Evolutionary conservation across 2,888 invertebrate genomes (phyloP), one percentile per base, ranked within the genome.

Genomic region (Xanthia togata): DNA sequence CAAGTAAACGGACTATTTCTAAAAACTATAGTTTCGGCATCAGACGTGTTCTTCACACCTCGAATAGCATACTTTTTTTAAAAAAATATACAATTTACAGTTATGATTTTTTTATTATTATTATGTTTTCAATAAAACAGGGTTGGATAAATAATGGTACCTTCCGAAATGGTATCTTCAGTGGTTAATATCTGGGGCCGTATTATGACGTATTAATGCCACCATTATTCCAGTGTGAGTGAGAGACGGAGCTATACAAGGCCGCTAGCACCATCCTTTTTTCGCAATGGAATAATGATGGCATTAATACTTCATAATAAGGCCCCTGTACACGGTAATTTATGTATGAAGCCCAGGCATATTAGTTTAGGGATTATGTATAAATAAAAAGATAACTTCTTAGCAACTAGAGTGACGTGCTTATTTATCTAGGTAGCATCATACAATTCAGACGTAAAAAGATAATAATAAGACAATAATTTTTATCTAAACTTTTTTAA

Each of bases 381-480:
- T 20, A 47, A 17, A 23, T 41, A 80, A 75, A 75, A 80, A 68
- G 41, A 38, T 74, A 38, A 69, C 31, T 63, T 80, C 59, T 41
- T 63, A 59, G 26, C 4, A 65, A 75, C 44, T 64, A 9, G 59
- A 59, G 35, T 79, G 81, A 80, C 63, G 80, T 59, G 23, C 5
- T 11, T 68, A 50, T 57, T 57, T 73, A 53, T 57, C 23, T 65
- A 59, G 17, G 20, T 17, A 57, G 26, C 57, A 26, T 78, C 17
- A 50, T 12, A 57, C 23, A 41, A 55, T 47, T 59, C 12, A 35
- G 17, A 44, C 6, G n/a, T n/a, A n/a, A n/a, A n/a, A 78, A 9
- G 57, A n/a, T n/a, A n/a, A n/a, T n/a, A n/a, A n/a, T 59, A 71
- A 44, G 41, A 26, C 64, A 71, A 53, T 53, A 0, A 26, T 26